Percentiles rank a stretch among this genome's conserved stretches.
Evolutionary conservation across 2,113 vertebrate species (phyloP).

Genomic region (Perognathus longimembris): DNA sequence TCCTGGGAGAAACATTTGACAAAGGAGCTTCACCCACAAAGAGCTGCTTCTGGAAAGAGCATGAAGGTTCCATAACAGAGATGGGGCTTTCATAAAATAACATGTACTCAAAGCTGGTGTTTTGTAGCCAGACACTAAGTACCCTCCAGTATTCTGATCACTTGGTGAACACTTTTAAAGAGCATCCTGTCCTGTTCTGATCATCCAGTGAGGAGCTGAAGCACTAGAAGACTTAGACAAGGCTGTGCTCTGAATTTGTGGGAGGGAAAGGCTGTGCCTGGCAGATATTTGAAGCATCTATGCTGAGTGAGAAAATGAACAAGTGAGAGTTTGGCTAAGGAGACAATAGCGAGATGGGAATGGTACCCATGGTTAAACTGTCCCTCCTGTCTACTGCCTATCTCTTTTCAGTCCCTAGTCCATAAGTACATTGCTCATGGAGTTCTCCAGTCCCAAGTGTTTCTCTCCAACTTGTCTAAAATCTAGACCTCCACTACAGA

Average conservation of each 20-base stretch:
- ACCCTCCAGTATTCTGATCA: neutral
- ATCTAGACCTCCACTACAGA: neutral
- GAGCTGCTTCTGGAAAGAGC: neutral
- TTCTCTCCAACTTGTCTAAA: neutral
- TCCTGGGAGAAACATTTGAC: neutral
- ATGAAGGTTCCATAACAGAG: neutral
- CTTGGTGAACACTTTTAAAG: neutral
- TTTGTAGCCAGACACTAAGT: neutral
- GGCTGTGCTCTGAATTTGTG: neutral
- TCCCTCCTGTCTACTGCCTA: neutral
- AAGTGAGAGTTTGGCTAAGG: too few species aligned
- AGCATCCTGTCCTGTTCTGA: neutral
- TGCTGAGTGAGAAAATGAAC: fast-evolving
- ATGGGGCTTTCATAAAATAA: neutral
- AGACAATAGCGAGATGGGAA: fast-evolving
- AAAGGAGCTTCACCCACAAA: neutral
- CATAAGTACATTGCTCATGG: neutral
- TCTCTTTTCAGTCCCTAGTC: neutral
- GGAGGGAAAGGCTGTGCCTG: neutral
- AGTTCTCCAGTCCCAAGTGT: neutral
- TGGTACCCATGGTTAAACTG: too few species aligned
- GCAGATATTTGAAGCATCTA: neutral
- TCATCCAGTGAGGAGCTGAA: neutral
- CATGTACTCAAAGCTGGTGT: neutral
- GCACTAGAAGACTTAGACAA: neutral